These are phyloP conservation scores for Aricia artaxerxes DNA, from an alignment of 2,888 invertebrate genomes.

Conservation along the genomic window DNA sequence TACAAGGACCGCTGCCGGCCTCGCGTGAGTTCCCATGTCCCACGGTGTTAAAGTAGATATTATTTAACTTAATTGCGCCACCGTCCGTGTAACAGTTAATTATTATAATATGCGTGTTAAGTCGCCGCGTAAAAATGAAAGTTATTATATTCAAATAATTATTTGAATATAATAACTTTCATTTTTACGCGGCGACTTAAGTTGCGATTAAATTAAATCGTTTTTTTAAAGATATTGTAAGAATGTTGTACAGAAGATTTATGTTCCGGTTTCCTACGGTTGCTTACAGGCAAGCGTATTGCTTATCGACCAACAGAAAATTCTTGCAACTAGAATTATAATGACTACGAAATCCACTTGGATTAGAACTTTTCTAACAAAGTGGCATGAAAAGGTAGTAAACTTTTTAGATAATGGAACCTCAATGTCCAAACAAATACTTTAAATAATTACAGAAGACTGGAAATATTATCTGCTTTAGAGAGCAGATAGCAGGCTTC, in stretches of 20 bases:
- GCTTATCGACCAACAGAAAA: too few relatives aligned
- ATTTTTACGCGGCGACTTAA: background rate
- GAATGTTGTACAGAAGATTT: background rate
- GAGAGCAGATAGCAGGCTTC: too few relatives aligned
- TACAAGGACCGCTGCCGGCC: background rate
- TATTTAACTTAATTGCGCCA: background rate
- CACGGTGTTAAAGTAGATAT: background rate
- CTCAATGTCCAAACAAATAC: too few relatives aligned
- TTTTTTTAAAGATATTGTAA: background rate
- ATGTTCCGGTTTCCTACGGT: background rate
- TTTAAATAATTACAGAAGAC: too few relatives aligned
- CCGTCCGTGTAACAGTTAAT: background rate
- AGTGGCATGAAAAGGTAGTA: too few relatives aligned
- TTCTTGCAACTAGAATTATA: too few relatives aligned
- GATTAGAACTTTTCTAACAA: too few relatives aligned
- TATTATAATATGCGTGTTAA: background rate
- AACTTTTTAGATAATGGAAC: too few relatives aligned
- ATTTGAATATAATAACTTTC: too few relatives aligned
- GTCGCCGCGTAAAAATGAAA: background rate
- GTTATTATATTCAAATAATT: background rate
- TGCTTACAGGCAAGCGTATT: too few relatives aligned
- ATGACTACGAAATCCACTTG: too few relatives aligned
- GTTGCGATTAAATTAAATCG: background rate
- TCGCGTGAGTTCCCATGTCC: constrained; percentile 4
- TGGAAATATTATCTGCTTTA: too few relatives aligned